Percentiles rank a stretch among this genome's conserved stretches.
Evolutionary conservation across 2,113 vertebrate genomes (phyloP).

Genomic region (Vulpes lagopus): DNA sequence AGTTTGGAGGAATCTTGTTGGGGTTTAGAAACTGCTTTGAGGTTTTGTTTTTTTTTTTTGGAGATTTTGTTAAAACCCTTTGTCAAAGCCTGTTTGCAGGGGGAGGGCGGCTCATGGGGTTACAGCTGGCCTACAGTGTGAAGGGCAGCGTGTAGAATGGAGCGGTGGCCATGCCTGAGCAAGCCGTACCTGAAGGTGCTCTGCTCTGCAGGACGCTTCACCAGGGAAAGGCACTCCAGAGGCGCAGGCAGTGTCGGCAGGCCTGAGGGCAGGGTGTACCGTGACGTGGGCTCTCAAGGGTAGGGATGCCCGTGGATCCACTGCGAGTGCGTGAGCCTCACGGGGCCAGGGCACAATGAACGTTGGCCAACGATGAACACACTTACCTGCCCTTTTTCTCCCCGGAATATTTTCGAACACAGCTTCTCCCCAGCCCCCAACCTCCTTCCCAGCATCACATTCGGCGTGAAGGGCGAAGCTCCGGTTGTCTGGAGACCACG

Average conservation of each 20-base stretch:
- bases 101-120: accelerated
- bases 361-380: accelerated
- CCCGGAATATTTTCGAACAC: background rate
- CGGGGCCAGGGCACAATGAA: accelerated
- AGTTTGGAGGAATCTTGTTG: too few relatives aligned
- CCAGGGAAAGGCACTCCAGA: background rate
- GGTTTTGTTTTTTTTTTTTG: too few relatives aligned
- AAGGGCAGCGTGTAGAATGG: accelerated
- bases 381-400: background rate
- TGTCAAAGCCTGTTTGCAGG: background rate
- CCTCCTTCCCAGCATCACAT: background rate
- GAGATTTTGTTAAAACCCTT: background rate
- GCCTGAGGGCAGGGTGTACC: background rate
- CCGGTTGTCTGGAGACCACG: background rate
- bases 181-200: accelerated
- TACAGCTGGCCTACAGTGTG: accelerated
- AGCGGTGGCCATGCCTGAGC: accelerated
- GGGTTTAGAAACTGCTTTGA: background rate
- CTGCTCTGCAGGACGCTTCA: background rate
- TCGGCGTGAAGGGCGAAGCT: background rate
- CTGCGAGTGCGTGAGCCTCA: accelerated
- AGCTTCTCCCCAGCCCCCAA: background rate
- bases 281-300: background rate
- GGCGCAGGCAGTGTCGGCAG: background rate
- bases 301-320: accelerated